Percentiles rank a stretch among this genome's conserved stretches.
Evolutionary conservation across 2,113 vertebrate species (phyloP).

Genomic region (Bothrops jararaca): DNA sequence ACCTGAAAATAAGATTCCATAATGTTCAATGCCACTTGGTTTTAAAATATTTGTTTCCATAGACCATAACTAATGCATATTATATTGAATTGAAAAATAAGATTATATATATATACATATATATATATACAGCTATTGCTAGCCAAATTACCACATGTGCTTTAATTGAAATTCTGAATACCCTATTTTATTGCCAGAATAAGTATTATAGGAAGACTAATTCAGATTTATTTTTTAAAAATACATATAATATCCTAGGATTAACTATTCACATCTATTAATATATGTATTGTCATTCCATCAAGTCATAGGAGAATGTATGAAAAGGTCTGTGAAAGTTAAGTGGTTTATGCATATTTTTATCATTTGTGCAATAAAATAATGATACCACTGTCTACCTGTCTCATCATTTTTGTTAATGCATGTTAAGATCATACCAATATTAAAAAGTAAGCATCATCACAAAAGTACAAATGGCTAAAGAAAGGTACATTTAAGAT

Average conservation of each 20-base stretch:
- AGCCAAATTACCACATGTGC: background rate
- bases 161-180: background rate
- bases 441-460: conserved; percentile 49
- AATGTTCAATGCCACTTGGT: background rate
- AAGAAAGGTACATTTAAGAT: conserved; percentile 37
- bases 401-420: conserved; percentile 54
- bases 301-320: conserved; percentile 23
- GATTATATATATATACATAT: no score
- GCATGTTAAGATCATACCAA: conserved; percentile 48
- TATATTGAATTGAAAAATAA: background rate
- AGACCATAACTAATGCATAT: background rate
- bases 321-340: conserved; percentile 39
- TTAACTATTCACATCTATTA: conserved; percentile 37
- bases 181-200: background rate
- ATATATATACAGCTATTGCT: background rate
- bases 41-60: background rate
- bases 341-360: conserved; percentile 44
- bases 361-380: conserved; percentile 36
- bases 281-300: conserved; percentile 29
- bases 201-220: conserved; percentile 8
- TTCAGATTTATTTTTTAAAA: background rate
- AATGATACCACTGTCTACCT: conserved; percentile 17
- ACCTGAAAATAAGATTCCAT: background rate
- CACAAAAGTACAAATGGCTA: conserved; percentile 49
- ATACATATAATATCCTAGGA: background rate